Percentiles rank a stretch among this genome's conserved stretches.
These are phyloP conservation scores for Fragum fragum DNA, from an alignment of 2,888 invertebrate genomes.

Conservation along the genomic window DNA sequence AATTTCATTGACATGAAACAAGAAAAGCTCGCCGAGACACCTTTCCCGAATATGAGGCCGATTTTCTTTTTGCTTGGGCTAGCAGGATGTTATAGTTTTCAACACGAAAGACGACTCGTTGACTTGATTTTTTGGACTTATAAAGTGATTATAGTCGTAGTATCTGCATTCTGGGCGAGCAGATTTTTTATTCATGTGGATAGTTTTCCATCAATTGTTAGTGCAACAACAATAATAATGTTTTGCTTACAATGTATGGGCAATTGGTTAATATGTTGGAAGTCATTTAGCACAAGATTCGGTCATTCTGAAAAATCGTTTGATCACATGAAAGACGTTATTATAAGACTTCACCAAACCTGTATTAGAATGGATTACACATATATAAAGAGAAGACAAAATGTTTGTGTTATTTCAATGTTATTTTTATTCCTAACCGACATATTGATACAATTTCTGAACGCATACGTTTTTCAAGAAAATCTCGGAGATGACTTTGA, in stretches of 20 bases:
- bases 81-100: constrained; percentile 5
- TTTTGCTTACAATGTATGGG: constrained; percentile 1
- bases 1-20: not conserved
- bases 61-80: not conserved
- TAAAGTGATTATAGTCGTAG: not conserved
- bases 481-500: not conserved
- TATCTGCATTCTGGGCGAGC: not conserved
- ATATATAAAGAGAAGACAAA: not conserved
- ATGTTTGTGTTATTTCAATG: not conserved
- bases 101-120: not conserved
- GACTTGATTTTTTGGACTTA: not conserved
- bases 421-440: not conserved
- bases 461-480: not conserved
- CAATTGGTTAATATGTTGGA: not conserved
- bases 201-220: not conserved
- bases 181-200: not conserved
- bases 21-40: not conserved
- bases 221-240: not conserved
- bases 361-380: not conserved
- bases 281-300: not conserved
- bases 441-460: not conserved
- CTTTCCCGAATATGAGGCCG: not conserved
- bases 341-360: not conserved
- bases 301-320: not conserved
- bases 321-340: not conserved